Evolutionary conservation across 1,140 invertebrate species (phyloP).

Genomic region (Oncopodura yosiiana): DNA sequence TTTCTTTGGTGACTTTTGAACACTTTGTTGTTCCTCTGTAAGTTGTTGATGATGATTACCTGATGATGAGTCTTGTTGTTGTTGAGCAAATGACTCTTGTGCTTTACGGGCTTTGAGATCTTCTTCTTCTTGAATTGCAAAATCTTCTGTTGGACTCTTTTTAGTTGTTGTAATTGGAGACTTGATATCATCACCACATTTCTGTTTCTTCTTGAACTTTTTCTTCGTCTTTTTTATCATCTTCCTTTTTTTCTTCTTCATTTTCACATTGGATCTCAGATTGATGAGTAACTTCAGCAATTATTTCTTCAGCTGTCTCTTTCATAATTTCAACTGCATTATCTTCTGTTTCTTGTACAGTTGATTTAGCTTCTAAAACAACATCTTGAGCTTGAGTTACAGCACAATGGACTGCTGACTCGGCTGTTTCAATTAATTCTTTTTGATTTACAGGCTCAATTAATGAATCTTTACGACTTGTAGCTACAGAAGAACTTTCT

Average conservation of each 20-base stretch:
- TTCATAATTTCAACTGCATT: slow-evolving; percentile 38
- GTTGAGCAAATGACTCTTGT: not conserved
- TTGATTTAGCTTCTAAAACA: slow-evolving; percentile 15
- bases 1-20: not conserved
- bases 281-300: not conserved
- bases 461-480: not conserved
- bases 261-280: not conserved
- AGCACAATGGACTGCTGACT: slow-evolving; percentile 12
- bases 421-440: slow-evolving; percentile 8
- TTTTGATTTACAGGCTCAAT: slow-evolving; percentile 13
- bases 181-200: too few species aligned
- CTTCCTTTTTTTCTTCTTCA: not conserved
- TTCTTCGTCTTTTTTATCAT: not conserved
- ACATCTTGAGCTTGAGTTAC: slow-evolving; percentile 8
- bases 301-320: not conserved
- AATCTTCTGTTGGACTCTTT: too few species aligned
- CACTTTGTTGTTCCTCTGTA: slow-evolving; percentile 3
- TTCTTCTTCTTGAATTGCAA: not conserved
- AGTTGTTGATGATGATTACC: not conserved
- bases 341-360: slow-evolving; percentile 35
- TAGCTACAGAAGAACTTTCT: not conserved
- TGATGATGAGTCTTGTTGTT: not conserved
- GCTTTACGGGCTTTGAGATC: not conserved
- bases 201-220: slow-evolving; percentile 11
- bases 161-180: too few species aligned